phyloP scores from a whole-genome alignment of 1,140 invertebrate species.

The Trichoplusia ni region DNA sequence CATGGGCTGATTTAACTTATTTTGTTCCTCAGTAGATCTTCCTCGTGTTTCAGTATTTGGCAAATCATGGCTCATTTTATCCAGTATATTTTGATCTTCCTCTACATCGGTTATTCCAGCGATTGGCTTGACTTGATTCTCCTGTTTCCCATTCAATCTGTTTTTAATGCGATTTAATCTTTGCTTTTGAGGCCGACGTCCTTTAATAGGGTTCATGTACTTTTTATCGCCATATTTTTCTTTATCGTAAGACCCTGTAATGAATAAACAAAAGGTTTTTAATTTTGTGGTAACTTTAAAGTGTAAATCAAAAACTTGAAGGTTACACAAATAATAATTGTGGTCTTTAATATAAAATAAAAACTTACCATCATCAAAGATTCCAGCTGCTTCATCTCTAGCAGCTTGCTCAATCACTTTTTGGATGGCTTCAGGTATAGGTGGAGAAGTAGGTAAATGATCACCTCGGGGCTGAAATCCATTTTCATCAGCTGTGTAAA shows the following conservation, averaged over 20 bases:
- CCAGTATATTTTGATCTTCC: background rate
- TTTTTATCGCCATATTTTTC: constrained; percentile 63
- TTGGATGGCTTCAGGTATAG: constrained; percentile 77
- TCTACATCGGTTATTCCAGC: background rate
- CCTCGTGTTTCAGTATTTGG: background rate
- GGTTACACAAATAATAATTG: too few relatives aligned
- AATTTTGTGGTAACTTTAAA: too few relatives aligned
- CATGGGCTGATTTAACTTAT: too few relatives aligned
- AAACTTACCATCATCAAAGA: constrained; percentile 63
- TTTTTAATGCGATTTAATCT: background rate
- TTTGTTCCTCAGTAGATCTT: background rate
- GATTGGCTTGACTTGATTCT: background rate
- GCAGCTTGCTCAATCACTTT: constrained; percentile 77
- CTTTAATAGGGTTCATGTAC: constrained; percentile 32
- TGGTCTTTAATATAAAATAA: background rate
- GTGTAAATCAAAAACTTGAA: too few relatives aligned
- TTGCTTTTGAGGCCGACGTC: constrained; percentile 4
- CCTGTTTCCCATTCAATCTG: background rate
- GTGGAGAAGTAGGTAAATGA: constrained; percentile 89
- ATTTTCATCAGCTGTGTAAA: constrained; percentile 85
- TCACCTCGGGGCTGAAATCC: constrained; percentile 85
- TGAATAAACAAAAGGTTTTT: too few relatives aligned
- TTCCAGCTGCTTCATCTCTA: constrained; percentile 55
- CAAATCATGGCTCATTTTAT: background rate
- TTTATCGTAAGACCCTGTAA: constrained; percentile 66